Conservation (phyloP, 2,113 vertebrate species). For the Phocoena phocoena region DNA sequence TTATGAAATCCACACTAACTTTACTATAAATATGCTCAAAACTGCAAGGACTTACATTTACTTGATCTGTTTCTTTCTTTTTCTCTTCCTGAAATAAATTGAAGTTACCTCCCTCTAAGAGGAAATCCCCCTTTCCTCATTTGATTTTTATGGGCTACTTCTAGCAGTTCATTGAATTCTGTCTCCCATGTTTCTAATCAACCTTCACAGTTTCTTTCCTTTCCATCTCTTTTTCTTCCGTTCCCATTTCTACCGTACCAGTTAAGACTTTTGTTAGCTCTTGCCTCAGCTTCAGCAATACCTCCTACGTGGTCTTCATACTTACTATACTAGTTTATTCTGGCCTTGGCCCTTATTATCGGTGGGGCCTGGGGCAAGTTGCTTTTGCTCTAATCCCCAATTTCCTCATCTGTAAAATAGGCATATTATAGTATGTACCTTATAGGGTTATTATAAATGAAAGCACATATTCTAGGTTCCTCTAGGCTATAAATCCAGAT, state of each 20-base stretch:
- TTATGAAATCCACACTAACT: neutral
- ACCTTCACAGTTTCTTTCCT: neutral
- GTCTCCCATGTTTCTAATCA: neutral
- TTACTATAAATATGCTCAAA: neutral
- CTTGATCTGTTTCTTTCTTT: neutral
- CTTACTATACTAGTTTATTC: neutral
- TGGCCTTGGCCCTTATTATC: neutral
- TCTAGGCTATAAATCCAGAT: neutral
- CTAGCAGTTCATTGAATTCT: neutral
- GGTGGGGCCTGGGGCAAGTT: neutral
- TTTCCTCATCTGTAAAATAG: constrained; percentile 11
- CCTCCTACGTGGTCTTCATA: neutral
- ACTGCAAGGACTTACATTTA: neutral
- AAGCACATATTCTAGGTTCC: neutral
- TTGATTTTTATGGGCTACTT: neutral
- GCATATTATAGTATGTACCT: neutral
- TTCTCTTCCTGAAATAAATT: neutral
- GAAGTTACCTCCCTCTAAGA: neutral
- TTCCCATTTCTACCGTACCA: neutral
- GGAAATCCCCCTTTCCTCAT: neutral
- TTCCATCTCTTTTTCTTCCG: neutral
- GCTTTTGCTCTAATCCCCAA: neutral
- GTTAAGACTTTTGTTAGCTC: neutral
- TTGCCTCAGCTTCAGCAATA: neutral
- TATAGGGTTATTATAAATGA: neutral